Evolutionary conservation across 2,888 invertebrate species (phyloP).

Genomic region (Acheta domesticus): DNA sequence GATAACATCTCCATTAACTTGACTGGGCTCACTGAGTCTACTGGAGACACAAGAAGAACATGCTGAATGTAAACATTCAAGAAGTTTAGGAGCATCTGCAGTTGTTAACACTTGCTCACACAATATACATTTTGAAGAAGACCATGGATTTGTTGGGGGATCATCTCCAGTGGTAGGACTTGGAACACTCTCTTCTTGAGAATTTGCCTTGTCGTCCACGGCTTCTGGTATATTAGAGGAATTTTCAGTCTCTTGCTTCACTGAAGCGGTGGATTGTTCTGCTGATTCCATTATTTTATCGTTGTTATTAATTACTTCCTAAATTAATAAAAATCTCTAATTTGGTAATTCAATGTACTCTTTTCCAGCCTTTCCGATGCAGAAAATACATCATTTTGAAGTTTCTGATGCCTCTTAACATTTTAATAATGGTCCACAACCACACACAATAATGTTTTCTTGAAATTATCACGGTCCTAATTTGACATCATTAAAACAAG

Average conservation of each 20-base stretch:
- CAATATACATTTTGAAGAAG: slow-evolving; percentile 48
- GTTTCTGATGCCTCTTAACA: too few relatives aligned
- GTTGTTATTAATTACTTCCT: too few relatives aligned
- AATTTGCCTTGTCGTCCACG: slow-evolving; percentile 21
- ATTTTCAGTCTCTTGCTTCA: slow-evolving; percentile 27
- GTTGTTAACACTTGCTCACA: slow-evolving; percentile 51
- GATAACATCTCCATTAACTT: slow-evolving; percentile 47
- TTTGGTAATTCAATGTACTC: too few relatives aligned
- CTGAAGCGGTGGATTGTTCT: not conserved
- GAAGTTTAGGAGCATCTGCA: slow-evolving; percentile 68
- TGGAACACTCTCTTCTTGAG: slow-evolving; percentile 33
- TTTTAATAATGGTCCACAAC: too few relatives aligned
- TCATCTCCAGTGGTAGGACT: slow-evolving; percentile 36
- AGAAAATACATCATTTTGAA: too few relatives aligned
- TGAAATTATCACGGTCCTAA: too few relatives aligned
- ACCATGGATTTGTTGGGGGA: slow-evolving; percentile 33
- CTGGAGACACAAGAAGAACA: slow-evolving; percentile 72
- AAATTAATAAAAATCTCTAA: too few relatives aligned
- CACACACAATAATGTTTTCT: too few relatives aligned
- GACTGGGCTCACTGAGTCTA: slow-evolving; percentile 57
- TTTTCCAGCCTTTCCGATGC: too few relatives aligned
- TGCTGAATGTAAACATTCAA: slow-evolving; percentile 85
- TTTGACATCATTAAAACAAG: too few relatives aligned
- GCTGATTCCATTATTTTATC: not conserved
- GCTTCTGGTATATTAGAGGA: not conserved